Percentiles rank a stretch among this genome's conserved stretches.
These are phyloP conservation scores for Delia radicum DNA, from an alignment of 1,140 invertebrate genomes.

Conservation along the genomic window DNA sequence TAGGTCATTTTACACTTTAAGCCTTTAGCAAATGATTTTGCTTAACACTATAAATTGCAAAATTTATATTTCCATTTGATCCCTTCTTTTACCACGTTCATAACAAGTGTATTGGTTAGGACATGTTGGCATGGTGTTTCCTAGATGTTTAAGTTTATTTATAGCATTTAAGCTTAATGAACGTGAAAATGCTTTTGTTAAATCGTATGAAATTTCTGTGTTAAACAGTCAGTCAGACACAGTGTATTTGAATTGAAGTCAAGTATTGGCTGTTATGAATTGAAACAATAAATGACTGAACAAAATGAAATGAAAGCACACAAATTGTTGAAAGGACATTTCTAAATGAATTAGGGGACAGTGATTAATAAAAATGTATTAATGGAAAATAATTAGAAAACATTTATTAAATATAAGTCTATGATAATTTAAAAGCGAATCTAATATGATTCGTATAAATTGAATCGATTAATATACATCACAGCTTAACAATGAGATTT, in stretches of 20 bases:
- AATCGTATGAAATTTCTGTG: not conserved
- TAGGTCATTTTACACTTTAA: too few species aligned
- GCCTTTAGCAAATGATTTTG: too few species aligned
- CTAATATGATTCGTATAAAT: not conserved
- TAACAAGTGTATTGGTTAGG: not conserved
- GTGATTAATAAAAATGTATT: not conserved
- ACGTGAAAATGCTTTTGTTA: slow-evolving; percentile 14
- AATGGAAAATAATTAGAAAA: not conserved
- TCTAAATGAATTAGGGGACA: not conserved
- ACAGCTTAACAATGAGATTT: too few species aligned
- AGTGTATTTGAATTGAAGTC: not conserved
- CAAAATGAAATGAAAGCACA: too few species aligned
- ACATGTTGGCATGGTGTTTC: not conserved
- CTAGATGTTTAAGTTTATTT: not conserved
- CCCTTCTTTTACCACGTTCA: not conserved
- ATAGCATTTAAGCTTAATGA: slow-evolving; percentile 19
- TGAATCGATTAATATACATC: too few species aligned
- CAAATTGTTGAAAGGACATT: not conserved
- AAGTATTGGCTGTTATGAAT: not conserved
- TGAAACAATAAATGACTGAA: too few species aligned
- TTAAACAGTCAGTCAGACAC: not conserved
- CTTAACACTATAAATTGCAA: too few species aligned
- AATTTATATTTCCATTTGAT: too few species aligned
- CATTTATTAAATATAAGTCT: not conserved
- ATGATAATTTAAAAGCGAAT: not conserved